Evolutionary conservation across 2,888 invertebrate genomes (phyloP), one percentile per base, ranked within the genome.

Genomic region (Thymelicus sylvestris): DNA sequence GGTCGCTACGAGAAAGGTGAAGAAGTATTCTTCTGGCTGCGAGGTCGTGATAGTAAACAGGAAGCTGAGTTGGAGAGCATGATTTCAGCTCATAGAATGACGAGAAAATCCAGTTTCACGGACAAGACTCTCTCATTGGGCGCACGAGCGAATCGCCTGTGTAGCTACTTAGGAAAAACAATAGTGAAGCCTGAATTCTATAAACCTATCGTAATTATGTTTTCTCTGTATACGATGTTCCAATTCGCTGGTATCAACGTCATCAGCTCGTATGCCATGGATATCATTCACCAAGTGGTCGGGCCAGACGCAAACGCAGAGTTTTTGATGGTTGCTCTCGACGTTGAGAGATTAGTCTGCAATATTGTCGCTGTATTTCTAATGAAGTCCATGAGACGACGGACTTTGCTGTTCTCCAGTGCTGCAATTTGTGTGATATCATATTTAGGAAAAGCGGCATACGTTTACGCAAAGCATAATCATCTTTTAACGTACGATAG

Each of bases 211-310:
- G 81, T 89, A 0, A 94, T 96, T 61, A 94, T 96, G 86, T 92
- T 95, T 69, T 89, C 95, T 0, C 88, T 96, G 67, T 96, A 96
- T 76, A 93, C 95, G 0, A 94, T 95, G 80, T 95, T 95, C 77
- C 96, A 96, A 81, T 95, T 96, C 72, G 95, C 96, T 38, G 97
- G 96, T 0, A 95, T 96, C 8, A 96, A 96, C 77, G 96, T 96
- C 0, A 94, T 97, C 24, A 95, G 95, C 63, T 96, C 96, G 0
- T 96, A 96, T 76, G 95, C 96, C 0, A 95, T 95, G 41, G 94
- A 95, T 76, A 95, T 96, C 62, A 94, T 96, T 70, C 85, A 84
- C 8, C 90, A 95, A 72, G 93, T 95, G 0, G 93, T 96, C 0
- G 95, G 95, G 0, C 94, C 95, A 4, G 90, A 94, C 0, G 93